Percentiles rank a stretch among this genome's conserved stretches.
These are phyloP conservation scores for Proterorhinus semilunaris DNA, from an alignment of 2,113 vertebrate genomes.

Conservation along the genomic window DNA sequence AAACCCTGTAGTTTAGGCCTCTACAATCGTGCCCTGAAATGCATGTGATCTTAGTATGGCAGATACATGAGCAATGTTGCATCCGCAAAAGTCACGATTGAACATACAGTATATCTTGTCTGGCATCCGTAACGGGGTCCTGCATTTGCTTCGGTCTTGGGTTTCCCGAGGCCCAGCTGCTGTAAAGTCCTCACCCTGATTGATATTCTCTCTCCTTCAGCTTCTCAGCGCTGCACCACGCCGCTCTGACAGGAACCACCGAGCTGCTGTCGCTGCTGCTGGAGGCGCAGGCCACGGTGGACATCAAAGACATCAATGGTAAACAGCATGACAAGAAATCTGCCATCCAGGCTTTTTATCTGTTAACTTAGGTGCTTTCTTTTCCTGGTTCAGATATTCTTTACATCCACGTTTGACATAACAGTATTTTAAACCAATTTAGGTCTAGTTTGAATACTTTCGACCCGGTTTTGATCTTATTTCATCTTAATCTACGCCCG, in stretches of 20 bases:
- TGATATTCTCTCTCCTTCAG: constrained; percentile 60
- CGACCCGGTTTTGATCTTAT: no score
- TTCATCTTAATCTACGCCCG: no score
- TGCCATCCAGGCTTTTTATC: background rate
- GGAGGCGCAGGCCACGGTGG: constrained; percentile 91
- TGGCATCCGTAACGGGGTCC: constrained; percentile 7
- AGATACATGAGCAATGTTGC: background rate
- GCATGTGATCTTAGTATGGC: no score
- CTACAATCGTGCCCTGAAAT: no score
- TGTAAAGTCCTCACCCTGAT: constrained; percentile 35
- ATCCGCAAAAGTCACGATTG: background rate
- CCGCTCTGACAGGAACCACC: constrained; percentile 88
- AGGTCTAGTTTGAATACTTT: no score
- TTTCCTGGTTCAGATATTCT: no score
- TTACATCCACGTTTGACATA: no score
- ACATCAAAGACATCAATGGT: constrained; percentile 97
- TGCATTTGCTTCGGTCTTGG: background rate
- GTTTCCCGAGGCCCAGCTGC: constrained; percentile 28
- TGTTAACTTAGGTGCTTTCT: no score
- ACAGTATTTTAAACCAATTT: no score
- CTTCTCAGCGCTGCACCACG: constrained; percentile 93
- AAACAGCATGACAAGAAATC: constrained; percentile 20
- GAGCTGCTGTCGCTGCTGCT: constrained; percentile 91
- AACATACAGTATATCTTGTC: constrained; percentile 11
- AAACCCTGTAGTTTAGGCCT: no score